phyloP scores from a whole-genome alignment of 2,797 vertebrate genomes.

The Crenuchus spilurus region DNA sequence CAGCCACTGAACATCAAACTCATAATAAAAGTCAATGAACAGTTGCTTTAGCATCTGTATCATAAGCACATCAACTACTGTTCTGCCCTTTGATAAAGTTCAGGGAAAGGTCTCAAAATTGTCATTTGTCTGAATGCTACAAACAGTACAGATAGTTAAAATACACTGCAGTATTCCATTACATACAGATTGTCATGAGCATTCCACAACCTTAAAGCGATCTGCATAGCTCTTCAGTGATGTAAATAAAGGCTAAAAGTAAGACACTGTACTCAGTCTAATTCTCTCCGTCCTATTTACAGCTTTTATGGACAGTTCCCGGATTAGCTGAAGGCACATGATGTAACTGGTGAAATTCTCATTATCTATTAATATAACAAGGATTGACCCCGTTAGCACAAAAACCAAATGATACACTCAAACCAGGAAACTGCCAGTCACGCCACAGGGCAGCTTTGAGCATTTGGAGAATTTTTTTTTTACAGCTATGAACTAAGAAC shows the following conservation, averaged over 20 bases:
- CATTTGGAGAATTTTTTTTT: neutral
- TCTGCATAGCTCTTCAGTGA: neutral
- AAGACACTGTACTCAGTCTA: neutral
- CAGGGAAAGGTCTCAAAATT: too few relatives aligned
- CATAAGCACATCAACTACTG: too few relatives aligned
- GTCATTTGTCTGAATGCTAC: too few relatives aligned
- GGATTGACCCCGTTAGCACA: slow-evolving; percentile 24
- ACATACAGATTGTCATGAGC: neutral
- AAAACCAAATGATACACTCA: slow-evolving; percentile 15
- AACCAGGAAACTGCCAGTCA: slow-evolving; percentile 8
- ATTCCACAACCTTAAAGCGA: too few relatives aligned
- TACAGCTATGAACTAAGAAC: neutral
- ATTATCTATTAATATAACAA: slow-evolving; percentile 28
- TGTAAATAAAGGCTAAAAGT: neutral
- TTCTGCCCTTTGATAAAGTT: too few relatives aligned
- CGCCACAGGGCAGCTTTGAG: neutral
- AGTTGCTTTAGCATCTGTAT: too few relatives aligned
- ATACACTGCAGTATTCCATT: too few relatives aligned
- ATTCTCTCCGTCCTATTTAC: neutral
- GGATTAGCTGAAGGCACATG: slow-evolving; percentile 12
- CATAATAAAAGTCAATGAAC: too few relatives aligned
- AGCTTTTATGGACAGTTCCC: slow-evolving; percentile 3
- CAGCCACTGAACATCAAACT: too few relatives aligned
- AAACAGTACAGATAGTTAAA: too few relatives aligned
- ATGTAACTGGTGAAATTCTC: slow-evolving; percentile 18